Base-by-base conservation (phyloP, 2,113 vertebrate species). In the Petromus typicus region DNA sequence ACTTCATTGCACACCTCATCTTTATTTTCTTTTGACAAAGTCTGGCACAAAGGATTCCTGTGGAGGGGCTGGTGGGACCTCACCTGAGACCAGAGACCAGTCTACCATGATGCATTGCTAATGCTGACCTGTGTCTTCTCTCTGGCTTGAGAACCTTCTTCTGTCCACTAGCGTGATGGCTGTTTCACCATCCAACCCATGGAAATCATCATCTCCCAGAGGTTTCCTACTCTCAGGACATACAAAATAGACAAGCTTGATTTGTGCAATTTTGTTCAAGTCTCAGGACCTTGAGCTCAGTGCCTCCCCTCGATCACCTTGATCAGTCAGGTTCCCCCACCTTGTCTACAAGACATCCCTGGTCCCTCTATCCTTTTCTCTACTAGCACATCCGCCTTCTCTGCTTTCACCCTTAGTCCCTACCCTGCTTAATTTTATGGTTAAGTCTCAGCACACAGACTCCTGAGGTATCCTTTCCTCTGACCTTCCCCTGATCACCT, bases 111-210 rank as follows among this genome's bases (percentile, higher is more conserved):
- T 48, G n/a, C n/a, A n/a, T 51, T 11, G 40, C 56, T 32, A 4
- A 45, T 51, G 22, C 34, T 67, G 11, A 14, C 57, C 4, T 30
- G 12, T 61, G 45, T 78, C 45, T 66, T 34, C 61, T 94, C 43
- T 45, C 48, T 56, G 40, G 10, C 45, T 18, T 34, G 43, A 48
- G 16, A 57, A 45, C 1, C 23, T 9, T 82, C 45, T 82, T 67
- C 45, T 7, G 34, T 2, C 32, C 23, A 43, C 7, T 11, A 16
- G 20, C 0, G 13, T 17, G 12, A 1, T 40, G 57, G 12, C n/a
- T 23, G 9, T 25, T 64, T 89, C 22, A 37, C 12, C 43, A 1
- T 48, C 6, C n/a, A 40, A 61, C 12, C 20, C 56, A 43, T 9
- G 18, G 9, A 34, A 7, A 45, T 13, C 48, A 51, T 89, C 25